Conservation (phyloP, 2,113 vertebrate genomes). For the Conger conger region DNA sequence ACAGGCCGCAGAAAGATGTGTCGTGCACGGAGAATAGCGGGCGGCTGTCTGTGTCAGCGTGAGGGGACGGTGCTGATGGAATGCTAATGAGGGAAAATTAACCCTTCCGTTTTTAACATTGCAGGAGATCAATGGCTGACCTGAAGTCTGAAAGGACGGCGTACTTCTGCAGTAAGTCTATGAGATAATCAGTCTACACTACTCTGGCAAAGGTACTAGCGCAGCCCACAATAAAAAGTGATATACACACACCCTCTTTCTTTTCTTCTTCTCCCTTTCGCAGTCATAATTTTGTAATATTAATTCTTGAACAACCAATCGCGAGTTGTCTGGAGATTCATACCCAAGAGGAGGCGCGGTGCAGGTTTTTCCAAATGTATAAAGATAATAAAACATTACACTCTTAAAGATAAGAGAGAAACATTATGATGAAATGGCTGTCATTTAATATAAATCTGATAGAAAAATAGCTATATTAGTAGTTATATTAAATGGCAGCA, state of each 20-base stretch:
- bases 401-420: neutral
- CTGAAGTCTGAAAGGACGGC: conserved; percentile 51
- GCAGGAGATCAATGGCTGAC: conserved; percentile 71
- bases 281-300: neutral
- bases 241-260: too few relatives aligned
- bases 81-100: conserved; percentile 80
- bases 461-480: neutral
- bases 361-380: neutral
- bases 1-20: conserved; percentile 29
- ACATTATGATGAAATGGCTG: neutral
- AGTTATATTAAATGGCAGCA: too few relatives aligned
- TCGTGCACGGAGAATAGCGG: conserved; percentile 20
- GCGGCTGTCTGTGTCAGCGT: conserved; percentile 21
- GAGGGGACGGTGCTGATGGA: conserved; percentile 62
- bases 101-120: conserved; percentile 74
- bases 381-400: neutral
- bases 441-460: neutral
- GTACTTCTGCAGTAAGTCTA: conserved; percentile 55
- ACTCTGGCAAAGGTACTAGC: conserved; percentile 17
- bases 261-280: neutral
- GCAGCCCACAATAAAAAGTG: neutral
- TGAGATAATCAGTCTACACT: conserved; percentile 68
- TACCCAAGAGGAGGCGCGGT: neutral
- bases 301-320: neutral
- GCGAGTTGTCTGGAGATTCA: neutral